Conservation (phyloP, 2,797 vertebrate species). For the Aulostomus chinensis region DNA sequence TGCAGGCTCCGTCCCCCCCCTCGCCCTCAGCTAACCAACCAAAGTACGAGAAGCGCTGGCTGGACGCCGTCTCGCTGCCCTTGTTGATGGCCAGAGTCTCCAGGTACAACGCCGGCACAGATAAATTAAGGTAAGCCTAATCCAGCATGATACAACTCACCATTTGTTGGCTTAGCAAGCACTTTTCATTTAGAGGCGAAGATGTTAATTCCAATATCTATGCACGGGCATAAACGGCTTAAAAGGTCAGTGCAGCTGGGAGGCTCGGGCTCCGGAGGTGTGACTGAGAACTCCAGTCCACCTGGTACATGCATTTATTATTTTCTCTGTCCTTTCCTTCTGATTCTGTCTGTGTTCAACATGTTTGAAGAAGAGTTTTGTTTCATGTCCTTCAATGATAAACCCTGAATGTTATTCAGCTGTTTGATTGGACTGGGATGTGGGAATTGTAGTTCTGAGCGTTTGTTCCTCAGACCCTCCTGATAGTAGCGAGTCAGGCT, state of each 20-base stretch:
- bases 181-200: conserved; percentile 62
- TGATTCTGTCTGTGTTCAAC: too few relatives aligned
- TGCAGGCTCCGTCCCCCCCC: conserved; percentile 87
- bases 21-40: conserved; percentile 89
- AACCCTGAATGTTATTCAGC: too few relatives aligned
- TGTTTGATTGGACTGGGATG: too few relatives aligned
- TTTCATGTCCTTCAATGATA: too few relatives aligned
- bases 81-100: conserved; percentile 92
- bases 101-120: conserved; percentile 87
- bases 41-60: conserved; percentile 95
- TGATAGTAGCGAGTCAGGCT: too few relatives aligned
- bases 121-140: conserved; percentile 91
- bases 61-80: conserved; percentile 87
- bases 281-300: conserved; percentile 35
- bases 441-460: too few relatives aligned
- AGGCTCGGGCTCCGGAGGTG: conserved; percentile 19
- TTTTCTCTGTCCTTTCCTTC: too few relatives aligned
- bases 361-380: too few relatives aligned
- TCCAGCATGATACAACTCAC: conserved; percentile 65
- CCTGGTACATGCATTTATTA: conserved; percentile 42
- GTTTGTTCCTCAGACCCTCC: too few relatives aligned
- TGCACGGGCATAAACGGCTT: conserved; percentile 74
- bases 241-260: conserved; percentile 67
- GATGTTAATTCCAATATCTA: conserved; percentile 77
- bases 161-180: conserved; percentile 68